Evolutionary conservation across 2,797 vertebrate genomes (phyloP).

Genomic region (Gallinago stenura): DNA sequence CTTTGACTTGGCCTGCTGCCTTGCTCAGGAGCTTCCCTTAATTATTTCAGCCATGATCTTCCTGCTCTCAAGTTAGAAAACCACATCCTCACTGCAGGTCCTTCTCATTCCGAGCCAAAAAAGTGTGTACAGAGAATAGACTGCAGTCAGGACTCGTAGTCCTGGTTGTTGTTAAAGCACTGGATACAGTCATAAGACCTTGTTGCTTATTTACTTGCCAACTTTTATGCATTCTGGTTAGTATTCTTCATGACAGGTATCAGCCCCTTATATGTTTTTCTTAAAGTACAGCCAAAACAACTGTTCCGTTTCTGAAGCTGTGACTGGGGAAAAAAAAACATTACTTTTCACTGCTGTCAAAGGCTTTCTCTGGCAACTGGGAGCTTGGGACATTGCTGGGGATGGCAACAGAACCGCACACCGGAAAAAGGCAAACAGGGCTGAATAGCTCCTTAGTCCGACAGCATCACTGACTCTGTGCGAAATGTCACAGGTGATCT

Average conservation of each 20-base stretch:
- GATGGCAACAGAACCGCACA: background rate
- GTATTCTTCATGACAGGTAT: background rate
- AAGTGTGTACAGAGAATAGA: background rate
- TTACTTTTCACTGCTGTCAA: background rate
- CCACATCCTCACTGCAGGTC: background rate
- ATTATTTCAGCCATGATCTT: background rate
- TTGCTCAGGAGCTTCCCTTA: background rate
- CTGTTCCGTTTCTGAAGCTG: background rate
- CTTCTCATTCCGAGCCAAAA: background rate
- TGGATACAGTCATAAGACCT: background rate
- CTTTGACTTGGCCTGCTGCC: background rate
- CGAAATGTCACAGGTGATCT: background rate
- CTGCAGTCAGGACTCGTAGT: background rate
- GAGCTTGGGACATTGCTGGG: background rate
- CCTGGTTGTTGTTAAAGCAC: background rate
- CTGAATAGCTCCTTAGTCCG: background rate
- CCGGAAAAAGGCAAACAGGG: background rate
- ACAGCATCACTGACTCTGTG: background rate
- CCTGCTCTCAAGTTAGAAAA: conserved; percentile 7
- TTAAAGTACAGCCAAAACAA: background rate
- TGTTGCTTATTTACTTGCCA: background rate
- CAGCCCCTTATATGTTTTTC: background rate
- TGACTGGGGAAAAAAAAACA: background rate
- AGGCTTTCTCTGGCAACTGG: background rate
- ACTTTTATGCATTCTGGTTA: background rate